A percentile compares a stretch with the other conserved stretches of the same genome.
Conservation (phyloP, 2,113 vertebrate genomes). For the Diadophis punctatus region DNA sequence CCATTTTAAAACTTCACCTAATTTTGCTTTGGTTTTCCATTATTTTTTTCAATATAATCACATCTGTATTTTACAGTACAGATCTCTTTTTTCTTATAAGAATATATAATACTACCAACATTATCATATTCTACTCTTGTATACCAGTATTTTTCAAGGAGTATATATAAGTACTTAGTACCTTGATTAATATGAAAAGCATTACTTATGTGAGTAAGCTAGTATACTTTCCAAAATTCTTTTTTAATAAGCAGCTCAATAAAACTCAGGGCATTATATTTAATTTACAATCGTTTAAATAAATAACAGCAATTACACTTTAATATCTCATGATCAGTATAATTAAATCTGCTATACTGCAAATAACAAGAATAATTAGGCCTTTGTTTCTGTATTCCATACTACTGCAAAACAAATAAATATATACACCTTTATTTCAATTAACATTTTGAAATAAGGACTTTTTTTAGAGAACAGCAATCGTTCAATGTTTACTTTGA, state of each 20-base stretch:
- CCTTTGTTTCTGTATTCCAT: too few species aligned
- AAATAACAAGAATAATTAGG: too few species aligned
- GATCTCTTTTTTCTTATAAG: not conserved
- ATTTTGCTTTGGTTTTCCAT: not conserved
- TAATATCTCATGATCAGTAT: not conserved
- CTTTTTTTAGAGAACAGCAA: too few species aligned
- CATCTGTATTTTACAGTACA: not conserved
- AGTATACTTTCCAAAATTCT: not conserved
- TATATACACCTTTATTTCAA: too few species aligned
- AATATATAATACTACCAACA: not conserved
- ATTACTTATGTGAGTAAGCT: not conserved
- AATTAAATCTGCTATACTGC: too few species aligned
- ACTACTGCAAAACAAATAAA: too few species aligned
- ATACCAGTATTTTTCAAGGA: not conserved
- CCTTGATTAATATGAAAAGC: not conserved
- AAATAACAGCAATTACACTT: not conserved
- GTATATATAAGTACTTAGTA: not conserved
- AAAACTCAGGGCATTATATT: not conserved
- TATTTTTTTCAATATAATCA: not conserved
- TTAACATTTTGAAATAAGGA: too few species aligned
- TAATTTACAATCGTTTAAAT: not conserved
- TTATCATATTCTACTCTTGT: not conserved
- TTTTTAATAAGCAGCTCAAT: not conserved
- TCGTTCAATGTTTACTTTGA: too few species aligned
- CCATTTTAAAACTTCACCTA: not conserved